Evolutionary conservation across 2,797 vertebrate genomes (phyloP).

Genomic region (Halcyon leucocephala): DNA sequence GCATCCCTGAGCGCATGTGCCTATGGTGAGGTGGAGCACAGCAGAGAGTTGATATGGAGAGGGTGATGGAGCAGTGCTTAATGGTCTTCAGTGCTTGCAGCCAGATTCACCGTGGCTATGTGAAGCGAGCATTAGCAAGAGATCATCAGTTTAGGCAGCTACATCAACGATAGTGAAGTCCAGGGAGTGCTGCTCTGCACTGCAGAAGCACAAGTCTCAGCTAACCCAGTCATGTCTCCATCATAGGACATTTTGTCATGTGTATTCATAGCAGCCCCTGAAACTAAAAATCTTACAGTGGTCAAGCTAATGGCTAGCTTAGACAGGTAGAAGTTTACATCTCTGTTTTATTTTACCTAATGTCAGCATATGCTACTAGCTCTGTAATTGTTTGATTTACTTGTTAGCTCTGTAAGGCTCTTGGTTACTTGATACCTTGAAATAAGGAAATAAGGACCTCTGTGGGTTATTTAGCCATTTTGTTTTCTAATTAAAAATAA

Average conservation of each 20-base stretch:
- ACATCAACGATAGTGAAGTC: accelerated
- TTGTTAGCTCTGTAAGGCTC: not conserved
- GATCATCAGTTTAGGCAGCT: not conserved
- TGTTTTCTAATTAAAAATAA: not conserved
- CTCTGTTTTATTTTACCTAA: not conserved
- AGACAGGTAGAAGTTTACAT: not conserved
- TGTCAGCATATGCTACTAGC: not conserved
- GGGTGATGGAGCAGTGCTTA: not conserved
- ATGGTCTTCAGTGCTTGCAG: not conserved
- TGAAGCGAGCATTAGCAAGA: not conserved
- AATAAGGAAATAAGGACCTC: not conserved
- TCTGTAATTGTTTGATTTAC: not conserved
- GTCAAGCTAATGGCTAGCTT: not conserved
- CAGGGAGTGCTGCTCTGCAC: accelerated
- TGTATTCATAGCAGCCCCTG: not conserved
- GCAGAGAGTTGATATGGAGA: not conserved
- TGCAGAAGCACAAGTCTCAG: not conserved
- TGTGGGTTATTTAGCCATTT: not conserved
- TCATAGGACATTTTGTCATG: not conserved
- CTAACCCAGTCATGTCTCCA: accelerated
- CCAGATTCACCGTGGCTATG: accelerated
- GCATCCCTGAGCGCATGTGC: accelerated
- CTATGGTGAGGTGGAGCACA: accelerated
- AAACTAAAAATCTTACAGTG: not conserved
- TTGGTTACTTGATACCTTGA: not conserved